phyloP scores from a whole-genome alignment of 1,140 invertebrate genomes.

The Andricus grossulariae region DNA sequence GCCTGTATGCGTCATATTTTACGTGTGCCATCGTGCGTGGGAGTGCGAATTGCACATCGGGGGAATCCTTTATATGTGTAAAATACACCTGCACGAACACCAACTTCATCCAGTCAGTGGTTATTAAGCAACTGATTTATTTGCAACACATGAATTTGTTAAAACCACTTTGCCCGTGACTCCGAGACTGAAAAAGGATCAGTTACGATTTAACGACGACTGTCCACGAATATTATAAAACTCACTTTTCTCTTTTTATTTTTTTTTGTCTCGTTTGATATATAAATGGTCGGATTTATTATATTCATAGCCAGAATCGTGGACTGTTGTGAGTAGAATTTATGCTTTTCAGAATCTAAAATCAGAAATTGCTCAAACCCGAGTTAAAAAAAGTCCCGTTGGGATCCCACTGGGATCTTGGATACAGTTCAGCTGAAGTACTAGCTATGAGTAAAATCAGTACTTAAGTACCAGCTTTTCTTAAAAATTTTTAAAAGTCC shows the following conservation, averaged over 20 bases:
- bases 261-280: too few species aligned
- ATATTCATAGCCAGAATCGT: too few species aligned
- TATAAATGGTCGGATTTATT: too few species aligned
- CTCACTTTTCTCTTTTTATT: not conserved
- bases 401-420: too few species aligned
- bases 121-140: conserved; percentile 33
- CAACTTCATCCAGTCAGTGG: conserved; percentile 2
- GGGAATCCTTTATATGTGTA: conserved; percentile 6
- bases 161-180: conserved; percentile 1
- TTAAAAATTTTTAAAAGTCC: too few species aligned
- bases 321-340: too few species aligned
- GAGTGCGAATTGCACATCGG: conserved; percentile 25
- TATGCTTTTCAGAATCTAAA: too few species aligned
- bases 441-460: too few species aligned
- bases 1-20: conserved; percentile 28
- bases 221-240: conserved; percentile 1
- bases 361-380: too few species aligned
- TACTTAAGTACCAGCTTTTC: too few species aligned
- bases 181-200: not conserved
- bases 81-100: not conserved
- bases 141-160: conserved; percentile 11
- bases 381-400: too few species aligned
- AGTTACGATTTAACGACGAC: not conserved
- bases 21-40: conserved; percentile 18
- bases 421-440: too few species aligned